Percentiles rank a stretch among this genome's conserved stretches.
phyloP scores from a whole-genome alignment of 2,888 invertebrate species.

The Melikaiella ostensackeni region DNA sequence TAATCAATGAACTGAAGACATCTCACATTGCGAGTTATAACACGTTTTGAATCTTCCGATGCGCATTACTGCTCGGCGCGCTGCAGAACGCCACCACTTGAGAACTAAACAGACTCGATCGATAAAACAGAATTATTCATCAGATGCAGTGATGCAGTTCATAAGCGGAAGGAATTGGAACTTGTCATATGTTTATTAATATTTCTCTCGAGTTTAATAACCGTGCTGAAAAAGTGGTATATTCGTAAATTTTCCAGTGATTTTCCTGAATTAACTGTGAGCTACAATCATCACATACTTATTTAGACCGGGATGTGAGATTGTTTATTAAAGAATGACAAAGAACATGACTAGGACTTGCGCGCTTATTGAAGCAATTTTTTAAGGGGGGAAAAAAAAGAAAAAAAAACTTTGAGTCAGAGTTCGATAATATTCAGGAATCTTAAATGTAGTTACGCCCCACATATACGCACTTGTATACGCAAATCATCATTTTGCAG shows the following conservation, averaged over 20 bases:
- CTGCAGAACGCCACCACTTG: too few relatives aligned
- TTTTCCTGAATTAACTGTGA: neutral
- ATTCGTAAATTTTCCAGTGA: neutral
- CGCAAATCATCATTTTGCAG: too few relatives aligned
- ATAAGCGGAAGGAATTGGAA: conserved; percentile 7
- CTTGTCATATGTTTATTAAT: neutral
- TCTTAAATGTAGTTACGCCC: conserved; percentile 5
- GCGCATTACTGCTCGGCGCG: too few relatives aligned
- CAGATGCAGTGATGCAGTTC: neutral
- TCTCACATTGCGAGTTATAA: too few relatives aligned
- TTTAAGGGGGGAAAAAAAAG: conserved; percentile 30
- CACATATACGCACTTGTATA: neutral
- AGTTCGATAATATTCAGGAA: conserved; percentile 30
- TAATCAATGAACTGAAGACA: too few relatives aligned
- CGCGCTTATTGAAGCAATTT: conserved; percentile 36
- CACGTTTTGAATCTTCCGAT: too few relatives aligned
- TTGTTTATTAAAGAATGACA: neutral
- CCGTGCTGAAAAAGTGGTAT: neutral
- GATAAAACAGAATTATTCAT: conserved; percentile 2
- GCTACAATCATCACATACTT: too few relatives aligned
- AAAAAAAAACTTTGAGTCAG: conserved; percentile 19
- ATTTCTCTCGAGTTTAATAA: neutral
- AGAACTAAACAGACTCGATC: neutral
- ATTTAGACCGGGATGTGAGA: neutral
- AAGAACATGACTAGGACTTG: conserved; percentile 12